Evolutionary conservation across 2,888 invertebrate species (phyloP).

Genomic region (Ormyrus labotus): DNA sequence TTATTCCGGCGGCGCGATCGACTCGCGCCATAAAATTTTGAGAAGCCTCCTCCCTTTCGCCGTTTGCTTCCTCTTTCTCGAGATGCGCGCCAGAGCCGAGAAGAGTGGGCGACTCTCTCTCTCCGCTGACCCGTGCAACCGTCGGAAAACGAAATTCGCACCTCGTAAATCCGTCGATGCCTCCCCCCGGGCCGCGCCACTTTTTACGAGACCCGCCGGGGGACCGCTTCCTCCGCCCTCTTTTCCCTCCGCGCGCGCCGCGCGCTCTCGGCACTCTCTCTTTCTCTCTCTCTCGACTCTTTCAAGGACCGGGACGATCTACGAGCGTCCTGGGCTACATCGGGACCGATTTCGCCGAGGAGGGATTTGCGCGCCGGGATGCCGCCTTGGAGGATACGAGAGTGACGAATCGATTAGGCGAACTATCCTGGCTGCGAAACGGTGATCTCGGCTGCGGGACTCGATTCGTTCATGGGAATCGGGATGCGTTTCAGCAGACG

Average conservation of each 20-base stretch:
- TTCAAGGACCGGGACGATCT: neutral
- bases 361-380: neutral
- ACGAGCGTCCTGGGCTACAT: neutral
- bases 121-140: constrained; percentile 14
- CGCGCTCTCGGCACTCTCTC: no score
- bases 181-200: neutral
- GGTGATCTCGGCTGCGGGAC: no score
- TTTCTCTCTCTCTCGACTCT: no score
- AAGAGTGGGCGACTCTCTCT: neutral
- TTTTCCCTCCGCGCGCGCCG: neutral
- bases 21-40: constrained; percentile 29
- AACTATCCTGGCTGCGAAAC: no score
- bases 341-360: constrained; percentile 20
- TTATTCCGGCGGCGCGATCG: no score
- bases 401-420: no score
- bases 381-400: no score
- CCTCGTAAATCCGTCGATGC: constrained; percentile 47
- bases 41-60: constrained; percentile 8
- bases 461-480: no score
- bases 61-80: neutral
- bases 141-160: constrained; percentile 39
- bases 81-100: neutral
- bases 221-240: neutral
- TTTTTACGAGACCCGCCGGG: constrained; percentile 29
- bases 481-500: no score